Evolutionary conservation across 2,797 vertebrate genomes (phyloP).

Genomic region (Sebastes matsubarae): DNA sequence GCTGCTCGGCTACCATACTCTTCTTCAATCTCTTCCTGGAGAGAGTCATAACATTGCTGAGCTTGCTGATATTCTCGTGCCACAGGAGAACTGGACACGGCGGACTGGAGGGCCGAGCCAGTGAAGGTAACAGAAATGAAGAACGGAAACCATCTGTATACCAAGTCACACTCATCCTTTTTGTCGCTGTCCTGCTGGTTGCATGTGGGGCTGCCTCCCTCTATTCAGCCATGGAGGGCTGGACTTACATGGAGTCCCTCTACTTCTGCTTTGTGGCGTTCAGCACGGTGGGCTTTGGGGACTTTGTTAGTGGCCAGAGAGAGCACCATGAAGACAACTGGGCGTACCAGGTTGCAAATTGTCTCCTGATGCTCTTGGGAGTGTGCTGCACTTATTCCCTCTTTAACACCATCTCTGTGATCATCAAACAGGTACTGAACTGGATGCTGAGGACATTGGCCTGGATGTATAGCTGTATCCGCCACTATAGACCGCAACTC

Average conservation of each 20-base stretch:
- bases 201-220: conserved; percentile 65
- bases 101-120: background rate
- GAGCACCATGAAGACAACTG: conserved; percentile 46
- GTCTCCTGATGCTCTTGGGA: conserved; percentile 71
- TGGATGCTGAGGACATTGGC: conserved; percentile 55
- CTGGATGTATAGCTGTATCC: background rate
- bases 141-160: conserved; percentile 68
- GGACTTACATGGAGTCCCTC: conserved; percentile 73
- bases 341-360: conserved; percentile 68
- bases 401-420: conserved; percentile 69
- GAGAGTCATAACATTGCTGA: conserved; percentile 58
- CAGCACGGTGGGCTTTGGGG: conserved; percentile 78
- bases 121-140: conserved; percentile 1
- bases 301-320: conserved; percentile 75
- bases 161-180: conserved; percentile 62
- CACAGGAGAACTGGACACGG: background rate
- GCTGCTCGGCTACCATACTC: conserved; percentile 70
- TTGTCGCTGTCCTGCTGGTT: conserved; percentile 54
- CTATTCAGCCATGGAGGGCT: conserved; percentile 73
- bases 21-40: conserved; percentile 80
- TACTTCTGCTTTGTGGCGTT: conserved; percentile 82
- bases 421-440: conserved; percentile 72
- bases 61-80: conserved; percentile 44
- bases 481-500: background rate
- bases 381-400: conserved; percentile 78